Base-by-base conservation (phyloP, 2,888 invertebrate genomes). In the Mythimna loreyi region DNA sequence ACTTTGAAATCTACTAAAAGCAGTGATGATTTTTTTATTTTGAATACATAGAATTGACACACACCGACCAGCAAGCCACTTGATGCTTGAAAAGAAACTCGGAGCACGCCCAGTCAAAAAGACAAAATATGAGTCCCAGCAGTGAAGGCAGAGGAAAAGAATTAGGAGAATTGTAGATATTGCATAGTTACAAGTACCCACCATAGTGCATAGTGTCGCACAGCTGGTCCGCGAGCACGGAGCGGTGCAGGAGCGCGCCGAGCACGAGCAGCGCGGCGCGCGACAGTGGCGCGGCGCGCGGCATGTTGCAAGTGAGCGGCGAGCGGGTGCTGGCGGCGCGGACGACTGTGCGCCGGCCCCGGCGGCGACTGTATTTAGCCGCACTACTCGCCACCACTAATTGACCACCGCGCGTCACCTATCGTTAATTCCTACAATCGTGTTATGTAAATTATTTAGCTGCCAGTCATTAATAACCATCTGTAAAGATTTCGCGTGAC, bases 391-490 rank as follows among this genome's bases (percentile, higher is more conserved):
- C n/a, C 30, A 30, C 53, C 43, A 21, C 57, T 72, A 50, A 72
- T 72, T 65, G 33, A 8, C 56, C 23, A 13, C 55, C 36, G 25
- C 66, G 45, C 66, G 30, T 65, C 66, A 60, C 56, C 28, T 28
- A 33, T 49, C 11, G 52, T 65, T 72, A 72, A 72, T 60, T 72
- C 45, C 49, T 56, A 45, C 60, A 72, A 72, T 65, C 72, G 72
- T 72, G 72, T 72, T 72, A 13, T 40, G 56, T 47, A 72, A 72
- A 72, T 66, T 50, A 72, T 56, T 59, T 36, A 63, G 65, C 25
- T 16, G 45, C 23, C 11, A 65, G 8, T 65, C 33, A 65, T 72
- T 72, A 72, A 66, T 70, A 59, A 45, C 30, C 58, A 55, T 45
- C 59, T 59, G 59, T 72, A 55, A 36, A 64, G 40, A 58, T 59